Evolutionary conservation across 2,888 invertebrate genomes (phyloP).

Genomic region (Melieria omissa): DNA sequence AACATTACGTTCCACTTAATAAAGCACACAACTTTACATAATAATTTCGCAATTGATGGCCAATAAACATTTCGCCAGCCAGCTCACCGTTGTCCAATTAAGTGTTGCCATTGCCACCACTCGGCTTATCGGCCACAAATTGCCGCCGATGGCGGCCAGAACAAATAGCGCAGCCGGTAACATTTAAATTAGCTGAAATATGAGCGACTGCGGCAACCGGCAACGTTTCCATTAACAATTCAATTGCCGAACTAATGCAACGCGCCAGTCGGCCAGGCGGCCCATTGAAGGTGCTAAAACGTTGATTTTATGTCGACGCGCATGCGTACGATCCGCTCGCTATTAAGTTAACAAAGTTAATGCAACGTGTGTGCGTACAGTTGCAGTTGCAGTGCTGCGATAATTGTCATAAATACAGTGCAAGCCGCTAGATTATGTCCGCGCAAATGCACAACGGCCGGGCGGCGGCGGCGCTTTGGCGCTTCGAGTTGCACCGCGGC

Average conservation of each 20-base stretch:
- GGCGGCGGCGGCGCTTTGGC: no score
- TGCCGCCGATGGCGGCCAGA: no score
- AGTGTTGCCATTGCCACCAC: neutral
- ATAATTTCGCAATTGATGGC: constrained; percentile 19
- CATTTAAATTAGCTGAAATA: constrained; percentile 27
- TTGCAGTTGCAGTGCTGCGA: neutral
- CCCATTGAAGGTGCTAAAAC: neutral
- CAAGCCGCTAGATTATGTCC: neutral
- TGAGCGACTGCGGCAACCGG: neutral
- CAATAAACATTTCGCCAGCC: constrained; percentile 29
- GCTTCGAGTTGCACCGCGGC: no score
- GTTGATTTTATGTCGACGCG: no score
- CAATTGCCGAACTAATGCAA: constrained; percentile 22
- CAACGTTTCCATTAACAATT: constrained; percentile 17
- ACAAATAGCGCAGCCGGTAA: neutral
- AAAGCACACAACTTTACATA: constrained; percentile 21
- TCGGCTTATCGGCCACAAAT: neutral
- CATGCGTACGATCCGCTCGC: neutral
- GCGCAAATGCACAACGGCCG: no score
- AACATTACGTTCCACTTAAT: constrained; percentile 20
- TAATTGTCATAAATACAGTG: constrained; percentile 23
- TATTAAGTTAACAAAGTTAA: constrained; percentile 43
- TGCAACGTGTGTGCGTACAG: no score
- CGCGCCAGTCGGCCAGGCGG: neutral
- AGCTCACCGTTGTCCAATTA: constrained; percentile 22